Conservation (phyloP, 2,113 vertebrate genomes). For the Ceuthmochares aereus region DNA sequence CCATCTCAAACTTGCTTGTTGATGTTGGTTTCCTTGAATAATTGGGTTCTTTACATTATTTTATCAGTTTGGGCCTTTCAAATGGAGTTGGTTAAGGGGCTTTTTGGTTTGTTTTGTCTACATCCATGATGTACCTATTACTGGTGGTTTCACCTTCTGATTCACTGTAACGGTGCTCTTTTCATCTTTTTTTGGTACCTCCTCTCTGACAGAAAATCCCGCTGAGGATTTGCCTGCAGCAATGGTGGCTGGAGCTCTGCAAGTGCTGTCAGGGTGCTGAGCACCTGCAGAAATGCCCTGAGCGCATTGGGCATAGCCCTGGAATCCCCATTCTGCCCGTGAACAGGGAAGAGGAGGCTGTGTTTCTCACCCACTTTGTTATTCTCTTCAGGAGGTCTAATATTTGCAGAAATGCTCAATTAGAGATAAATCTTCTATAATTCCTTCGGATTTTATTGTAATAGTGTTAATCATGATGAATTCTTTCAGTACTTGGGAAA, state of each 20-base stretch:
- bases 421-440: conserved; percentile 70
- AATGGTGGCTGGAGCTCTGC: background rate
- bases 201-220: background rate
- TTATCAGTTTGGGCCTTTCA: background rate
- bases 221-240: background rate
- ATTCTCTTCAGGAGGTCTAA: conserved; percentile 27
- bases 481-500: conserved; percentile 73
- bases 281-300: background rate
- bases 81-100: background rate
- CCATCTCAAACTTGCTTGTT: background rate
- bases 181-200: accelerated
- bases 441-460: conserved; percentile 61
- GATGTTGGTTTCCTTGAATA: background rate
- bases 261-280: too few species aligned
- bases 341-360: background rate
- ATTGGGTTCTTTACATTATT: background rate
- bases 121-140: background rate
- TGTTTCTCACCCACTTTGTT: conserved; percentile 33
- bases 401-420: conserved; percentile 62
- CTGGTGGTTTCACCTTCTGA: background rate
- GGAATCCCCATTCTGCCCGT: background rate
- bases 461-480: conserved; percentile 67
- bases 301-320: background rate
- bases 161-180: background rate
- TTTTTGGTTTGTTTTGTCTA: background rate